These are phyloP conservation scores for Sepiola atlantica DNA, from an alignment of 2,888 invertebrate genomes.

Conservation along the genomic window DNA sequence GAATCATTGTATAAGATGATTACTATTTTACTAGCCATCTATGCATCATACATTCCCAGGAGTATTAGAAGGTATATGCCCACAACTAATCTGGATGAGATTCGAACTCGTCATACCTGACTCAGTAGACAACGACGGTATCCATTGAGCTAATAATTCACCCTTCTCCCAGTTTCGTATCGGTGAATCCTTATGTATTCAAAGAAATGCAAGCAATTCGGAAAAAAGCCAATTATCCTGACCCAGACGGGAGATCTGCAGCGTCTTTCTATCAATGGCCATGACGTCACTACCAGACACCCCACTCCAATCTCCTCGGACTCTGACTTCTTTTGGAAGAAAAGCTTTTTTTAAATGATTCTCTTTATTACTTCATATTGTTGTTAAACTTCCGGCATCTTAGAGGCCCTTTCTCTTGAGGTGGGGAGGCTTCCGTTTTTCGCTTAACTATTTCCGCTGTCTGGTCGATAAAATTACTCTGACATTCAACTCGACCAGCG, in stretches of 20 bases:
- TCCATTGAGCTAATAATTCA: too few species aligned
- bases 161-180: not conserved
- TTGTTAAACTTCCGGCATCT: not conserved
- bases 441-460: constrained; percentile 12
- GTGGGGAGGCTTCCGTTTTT: not conserved
- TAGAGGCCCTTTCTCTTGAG: not conserved
- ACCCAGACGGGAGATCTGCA: not conserved
- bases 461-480: not conserved
- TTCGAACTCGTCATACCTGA: too few species aligned
- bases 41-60: not conserved
- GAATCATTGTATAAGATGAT: too few species aligned
- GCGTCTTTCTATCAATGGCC: not conserved
- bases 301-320: not conserved
- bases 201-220: not conserved
- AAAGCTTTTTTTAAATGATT: not conserved
- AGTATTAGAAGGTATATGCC: not conserved
- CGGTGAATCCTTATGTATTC: not conserved
- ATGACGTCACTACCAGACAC: not conserved
- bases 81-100: too few species aligned
- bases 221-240: not conserved
- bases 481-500: not conserved
- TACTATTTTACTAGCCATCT: too few species aligned
- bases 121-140: too few species aligned
- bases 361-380: not conserved
- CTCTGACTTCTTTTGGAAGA: not conserved